phyloP scores from a whole-genome alignment of 2,797 vertebrate species.

The Acrossocheilus wenchowensis region DNA sequence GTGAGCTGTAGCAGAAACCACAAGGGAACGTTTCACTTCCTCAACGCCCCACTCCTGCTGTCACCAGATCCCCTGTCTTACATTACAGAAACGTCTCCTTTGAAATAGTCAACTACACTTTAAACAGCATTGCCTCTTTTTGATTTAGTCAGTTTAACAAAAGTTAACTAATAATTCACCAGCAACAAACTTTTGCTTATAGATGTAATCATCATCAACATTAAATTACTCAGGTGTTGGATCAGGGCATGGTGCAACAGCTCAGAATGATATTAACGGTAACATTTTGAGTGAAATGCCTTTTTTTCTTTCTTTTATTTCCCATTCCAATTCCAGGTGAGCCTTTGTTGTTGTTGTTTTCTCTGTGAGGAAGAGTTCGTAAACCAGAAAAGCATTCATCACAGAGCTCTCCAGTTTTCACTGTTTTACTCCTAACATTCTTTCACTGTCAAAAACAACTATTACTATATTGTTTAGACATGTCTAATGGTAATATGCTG shows the following conservation, averaged over 20 bases:
- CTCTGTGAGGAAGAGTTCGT: too few relatives aligned
- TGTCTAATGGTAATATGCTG: too few relatives aligned
- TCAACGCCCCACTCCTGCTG: conserved; percentile 8
- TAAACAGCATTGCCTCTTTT: background rate
- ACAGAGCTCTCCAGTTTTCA: background rate
- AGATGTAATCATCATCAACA: background rate
- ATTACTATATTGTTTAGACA: too few relatives aligned
- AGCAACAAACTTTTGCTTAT: background rate
- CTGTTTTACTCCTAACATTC: background rate
- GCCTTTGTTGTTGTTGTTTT: too few relatives aligned
- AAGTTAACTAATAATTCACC: background rate
- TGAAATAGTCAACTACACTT: background rate
- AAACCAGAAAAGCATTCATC: background rate
- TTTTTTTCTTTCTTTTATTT: background rate
- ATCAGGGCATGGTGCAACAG: background rate
- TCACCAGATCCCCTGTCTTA: conserved; percentile 17
- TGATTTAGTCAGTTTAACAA: background rate
- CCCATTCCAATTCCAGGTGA: too few relatives aligned
- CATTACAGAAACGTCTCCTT: conserved; percentile 3
- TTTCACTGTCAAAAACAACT: too few relatives aligned
- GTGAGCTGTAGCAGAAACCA: background rate
- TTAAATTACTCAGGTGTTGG: background rate
- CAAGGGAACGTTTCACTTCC: conserved; percentile 5
- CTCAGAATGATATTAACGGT: background rate
- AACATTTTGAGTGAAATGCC: background rate